Conservation (phyloP, 2,797 vertebrate species). For the Mormyrus proboscirostris region DNA sequence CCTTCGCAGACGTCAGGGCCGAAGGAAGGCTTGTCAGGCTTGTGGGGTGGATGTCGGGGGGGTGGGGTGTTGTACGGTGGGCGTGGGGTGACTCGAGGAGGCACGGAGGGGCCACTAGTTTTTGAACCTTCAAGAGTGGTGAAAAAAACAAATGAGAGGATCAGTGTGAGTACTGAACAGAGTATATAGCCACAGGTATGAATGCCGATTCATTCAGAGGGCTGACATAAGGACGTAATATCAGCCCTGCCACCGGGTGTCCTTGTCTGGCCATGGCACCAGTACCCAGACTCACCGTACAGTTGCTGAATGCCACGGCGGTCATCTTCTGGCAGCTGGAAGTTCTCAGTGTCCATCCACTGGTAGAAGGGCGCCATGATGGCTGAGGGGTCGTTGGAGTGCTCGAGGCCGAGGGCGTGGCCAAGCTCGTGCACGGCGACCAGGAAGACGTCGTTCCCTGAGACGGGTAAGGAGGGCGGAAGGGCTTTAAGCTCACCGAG, state of each 20-base stretch:
- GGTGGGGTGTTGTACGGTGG: conserved; percentile 43
- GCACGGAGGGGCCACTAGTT: conserved; percentile 46
- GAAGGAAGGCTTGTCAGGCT: conserved; percentile 52
- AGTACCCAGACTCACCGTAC: conserved; percentile 59
- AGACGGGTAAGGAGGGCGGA: background rate
- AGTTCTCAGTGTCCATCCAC: conserved; percentile 90
- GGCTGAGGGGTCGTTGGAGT: conserved; percentile 82
- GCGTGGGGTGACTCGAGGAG: conserved; percentile 49
- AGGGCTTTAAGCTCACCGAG: background rate
- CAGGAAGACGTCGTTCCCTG: conserved; percentile 85
- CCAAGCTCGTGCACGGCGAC: conserved; percentile 86
- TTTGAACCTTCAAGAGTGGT: conserved; percentile 44
- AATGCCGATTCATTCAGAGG: background rate
- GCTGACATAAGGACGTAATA: background rate
- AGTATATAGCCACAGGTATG: background rate
- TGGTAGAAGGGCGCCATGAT: conserved; percentile 95
- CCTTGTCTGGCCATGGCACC: background rate
- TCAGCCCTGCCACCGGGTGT: background rate
- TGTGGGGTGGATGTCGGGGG: conserved; percentile 51
- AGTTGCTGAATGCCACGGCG: conserved; percentile 81
- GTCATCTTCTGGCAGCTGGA: conserved; percentile 78
- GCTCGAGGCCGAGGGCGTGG: conserved; percentile 82
- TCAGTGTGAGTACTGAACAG: background rate
- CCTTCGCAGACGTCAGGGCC: conserved; percentile 84
- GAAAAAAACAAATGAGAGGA: background rate